Evolutionary conservation across 1,140 invertebrate species (phyloP), one percentile per base, ranked within the genome.

Genomic region (Arion vulgaris): DNA sequence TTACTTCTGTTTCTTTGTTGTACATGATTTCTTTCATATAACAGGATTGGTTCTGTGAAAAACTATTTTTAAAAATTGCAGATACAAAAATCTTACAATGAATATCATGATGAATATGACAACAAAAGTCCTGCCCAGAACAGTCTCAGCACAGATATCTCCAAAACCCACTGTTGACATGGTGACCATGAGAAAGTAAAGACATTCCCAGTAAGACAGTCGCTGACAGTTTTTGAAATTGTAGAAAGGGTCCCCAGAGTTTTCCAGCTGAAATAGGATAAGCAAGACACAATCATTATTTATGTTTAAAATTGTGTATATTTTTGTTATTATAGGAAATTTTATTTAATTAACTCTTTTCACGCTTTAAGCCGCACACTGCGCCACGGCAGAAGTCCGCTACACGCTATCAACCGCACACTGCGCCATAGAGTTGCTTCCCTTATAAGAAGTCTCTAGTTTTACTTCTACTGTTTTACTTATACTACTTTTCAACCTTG

Each of bases 91-190:
- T 45, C 91, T 92, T 86, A 93, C 92, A 86, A 93, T 90, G 81
- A 90, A 90, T 71, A 88, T 88, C 72, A 91, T 84, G 76, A 92
- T 92, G 83, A 91, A 92, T 80, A 92, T 84, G 15, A 90, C 85
- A 78, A 92, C 91, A 86, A 92, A 92, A 7, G 88, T 85, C 69
- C 91, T 75, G 23, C 92, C 92, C 5, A 92, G 75, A 7, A 89
- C 88, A 49, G 91, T 92, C 45, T 83, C 84, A 49, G 90, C 91
- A 77, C 75, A 84, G 49, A 92, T 87, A 81, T 93, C 92, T 51
- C 92, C 92, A 86, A 91, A 93, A 13, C 92, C 92, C 15, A 93
- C 92, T 32, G 92, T 93, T 68, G 92, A 91, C 91, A 93, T 92
- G 73, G 92, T 93, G 75, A 92, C 92, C 77, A 93, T 81, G 11